Percentiles rank a stretch among this genome's conserved stretches.
Conservation (phyloP, 2,888 invertebrate species). For the Tenodera sinensis region DNA sequence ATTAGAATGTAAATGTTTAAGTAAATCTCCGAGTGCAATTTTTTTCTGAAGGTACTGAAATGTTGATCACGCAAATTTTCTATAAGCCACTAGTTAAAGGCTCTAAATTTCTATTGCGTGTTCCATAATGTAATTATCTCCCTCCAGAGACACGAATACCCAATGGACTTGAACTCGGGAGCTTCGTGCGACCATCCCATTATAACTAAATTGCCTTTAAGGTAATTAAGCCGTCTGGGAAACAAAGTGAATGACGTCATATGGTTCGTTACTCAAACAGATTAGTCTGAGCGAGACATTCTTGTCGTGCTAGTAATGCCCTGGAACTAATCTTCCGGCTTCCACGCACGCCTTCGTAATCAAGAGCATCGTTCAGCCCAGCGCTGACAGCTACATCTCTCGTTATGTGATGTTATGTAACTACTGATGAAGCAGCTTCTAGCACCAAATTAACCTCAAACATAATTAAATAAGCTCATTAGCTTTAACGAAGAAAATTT, state of each 20-base stretch:
- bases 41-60: no score
- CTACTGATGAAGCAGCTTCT: not conserved
- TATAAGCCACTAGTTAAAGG: no score
- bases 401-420: not conserved
- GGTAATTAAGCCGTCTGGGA: not conserved
- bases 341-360: not conserved
- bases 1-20: no score
- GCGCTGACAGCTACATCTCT: not conserved
- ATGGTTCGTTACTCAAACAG: not conserved
- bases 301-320: not conserved
- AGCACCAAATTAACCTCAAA: no score
- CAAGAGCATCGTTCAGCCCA: not conserved
- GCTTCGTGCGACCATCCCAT: not conserved
- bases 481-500: no score
- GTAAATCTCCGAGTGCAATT: no score
- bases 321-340: not conserved
- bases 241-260: not conserved
- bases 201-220: not conserved
- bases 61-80: no score
- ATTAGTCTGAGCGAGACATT: not conserved
- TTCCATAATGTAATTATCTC: no score
- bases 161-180: not conserved
- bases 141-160: not conserved
- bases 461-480: no score
- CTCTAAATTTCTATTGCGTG: no score